Percentiles rank a stretch among this genome's conserved stretches.
Conservation (phyloP, 2,888 invertebrate genomes). For the Diplolepis rosae region DNA sequence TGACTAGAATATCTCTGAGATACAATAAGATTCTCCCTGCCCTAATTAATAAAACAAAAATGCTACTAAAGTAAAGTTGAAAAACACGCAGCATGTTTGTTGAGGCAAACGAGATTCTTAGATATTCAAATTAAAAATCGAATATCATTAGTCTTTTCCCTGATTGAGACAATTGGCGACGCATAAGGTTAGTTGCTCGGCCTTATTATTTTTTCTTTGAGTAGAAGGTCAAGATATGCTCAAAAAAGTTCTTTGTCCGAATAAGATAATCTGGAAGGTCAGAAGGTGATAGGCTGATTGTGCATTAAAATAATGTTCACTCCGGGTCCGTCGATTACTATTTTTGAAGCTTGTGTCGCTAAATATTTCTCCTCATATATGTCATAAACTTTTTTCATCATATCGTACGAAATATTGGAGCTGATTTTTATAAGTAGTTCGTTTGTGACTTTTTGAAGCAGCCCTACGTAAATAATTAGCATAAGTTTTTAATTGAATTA, state of each 20-base stretch:
- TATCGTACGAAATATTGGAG: too few species aligned
- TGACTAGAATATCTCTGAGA: conserved; percentile 23
- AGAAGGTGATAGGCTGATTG: neutral
- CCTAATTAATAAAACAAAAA: conserved; percentile 5
- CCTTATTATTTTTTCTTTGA: conserved; percentile 8
- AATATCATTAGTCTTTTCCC: conserved; percentile 2
- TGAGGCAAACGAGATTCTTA: neutral
- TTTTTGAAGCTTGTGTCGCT: neutral
- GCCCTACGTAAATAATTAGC: too few species aligned
- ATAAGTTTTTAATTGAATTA: too few species aligned
- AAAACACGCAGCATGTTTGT: neutral
- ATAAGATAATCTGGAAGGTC: conserved; percentile 28
- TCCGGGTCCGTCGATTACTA: neutral
- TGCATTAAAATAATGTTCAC: neutral
- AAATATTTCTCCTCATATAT: neutral
- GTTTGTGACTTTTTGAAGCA: too few species aligned
- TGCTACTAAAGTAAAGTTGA: conserved; percentile 2
- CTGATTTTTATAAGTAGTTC: too few species aligned
- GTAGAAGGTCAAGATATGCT: conserved; percentile 2
- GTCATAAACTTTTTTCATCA: neutral
- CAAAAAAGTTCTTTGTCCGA: conserved; percentile 32
- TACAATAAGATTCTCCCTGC: conserved; percentile 1
- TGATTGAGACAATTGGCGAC: conserved; percentile 9
- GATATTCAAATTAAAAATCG: conserved; percentile 10
- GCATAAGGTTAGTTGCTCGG: conserved; percentile 24